phyloP scores from a whole-genome alignment of 2,888 invertebrate genomes.

The Mesoligia furuncula region DNA sequence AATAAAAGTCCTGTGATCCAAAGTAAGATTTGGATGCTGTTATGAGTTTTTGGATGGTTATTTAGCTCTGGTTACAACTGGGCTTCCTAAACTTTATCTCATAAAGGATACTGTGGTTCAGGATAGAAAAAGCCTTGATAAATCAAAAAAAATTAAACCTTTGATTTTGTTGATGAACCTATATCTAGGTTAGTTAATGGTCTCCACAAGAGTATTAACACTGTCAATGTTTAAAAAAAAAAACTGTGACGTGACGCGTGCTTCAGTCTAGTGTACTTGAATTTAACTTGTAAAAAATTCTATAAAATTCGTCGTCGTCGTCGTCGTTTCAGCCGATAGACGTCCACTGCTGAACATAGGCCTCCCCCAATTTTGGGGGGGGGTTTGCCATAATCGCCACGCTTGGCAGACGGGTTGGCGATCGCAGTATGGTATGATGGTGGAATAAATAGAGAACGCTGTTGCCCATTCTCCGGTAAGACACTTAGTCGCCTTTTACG shows the following conservation, averaged over 20 bases:
- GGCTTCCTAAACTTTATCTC: background rate
- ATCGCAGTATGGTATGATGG: no score
- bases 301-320: no score
- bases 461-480: no score
- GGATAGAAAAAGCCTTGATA: background rate
- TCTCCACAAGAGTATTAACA: background rate
- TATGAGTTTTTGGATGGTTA: slow-evolving; percentile 24
- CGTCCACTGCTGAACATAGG: no score
- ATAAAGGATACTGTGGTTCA: background rate
- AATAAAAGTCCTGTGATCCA: slow-evolving; percentile 74
- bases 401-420: no score
- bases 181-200: background rate
- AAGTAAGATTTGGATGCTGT: slow-evolving; percentile 59
- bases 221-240: background rate
- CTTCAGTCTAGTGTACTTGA: background rate
- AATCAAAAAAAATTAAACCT: background rate
- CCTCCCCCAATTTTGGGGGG: no score
- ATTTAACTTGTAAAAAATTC: background rate
- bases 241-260: background rate
- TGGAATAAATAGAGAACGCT: no score
- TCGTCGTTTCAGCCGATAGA: no score
- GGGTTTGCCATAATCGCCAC: no score
- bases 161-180: background rate
- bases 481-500: no score
- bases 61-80: slow-evolving; percentile 15